These are phyloP conservation scores for Malurus splendens DNA, from an alignment of 2,797 vertebrate genomes.

Conservation along the genomic window DNA sequence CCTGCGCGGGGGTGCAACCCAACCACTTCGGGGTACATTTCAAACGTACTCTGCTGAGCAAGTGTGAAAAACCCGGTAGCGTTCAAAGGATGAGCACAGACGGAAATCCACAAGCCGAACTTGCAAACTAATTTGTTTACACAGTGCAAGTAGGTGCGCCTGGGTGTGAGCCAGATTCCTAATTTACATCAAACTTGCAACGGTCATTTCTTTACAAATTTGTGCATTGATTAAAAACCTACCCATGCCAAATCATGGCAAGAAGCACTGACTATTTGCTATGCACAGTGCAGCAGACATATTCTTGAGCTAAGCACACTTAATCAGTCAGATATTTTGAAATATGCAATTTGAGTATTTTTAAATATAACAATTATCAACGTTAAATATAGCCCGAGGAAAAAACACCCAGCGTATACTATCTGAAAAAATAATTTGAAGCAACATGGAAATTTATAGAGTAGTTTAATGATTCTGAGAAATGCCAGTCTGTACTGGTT, in stretches of 20 bases:
- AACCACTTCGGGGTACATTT: rapidly evolving
- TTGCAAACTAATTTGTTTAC: not conserved
- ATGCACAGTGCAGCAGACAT: not conserved
- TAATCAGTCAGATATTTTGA: not conserved
- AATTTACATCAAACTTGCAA: not conserved
- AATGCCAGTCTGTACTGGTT: not conserved
- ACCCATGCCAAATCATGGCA: not conserved
- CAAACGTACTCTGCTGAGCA: rapidly evolving
- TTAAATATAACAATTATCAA: not conserved
- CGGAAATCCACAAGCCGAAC: not conserved
- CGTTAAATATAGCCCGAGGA: not conserved
- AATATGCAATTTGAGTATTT: not conserved
- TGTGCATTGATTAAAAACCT: not conserved
- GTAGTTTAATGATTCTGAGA: not conserved
- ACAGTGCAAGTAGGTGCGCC: rapidly evolving
- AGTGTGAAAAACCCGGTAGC: rapidly evolving
- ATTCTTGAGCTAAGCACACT: not conserved
- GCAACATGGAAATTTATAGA: not conserved
- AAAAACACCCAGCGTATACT: not conserved
- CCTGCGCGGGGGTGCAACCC: not conserved
- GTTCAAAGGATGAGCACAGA: not conserved
- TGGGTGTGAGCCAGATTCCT: not conserved
- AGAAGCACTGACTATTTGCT: not conserved
- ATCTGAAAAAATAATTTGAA: not conserved
- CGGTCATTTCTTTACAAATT: not conserved